These are phyloP conservation scores for Aphyosemion australe DNA, from an alignment of 2,113 vertebrate genomes.

Conservation along the genomic window DNA sequence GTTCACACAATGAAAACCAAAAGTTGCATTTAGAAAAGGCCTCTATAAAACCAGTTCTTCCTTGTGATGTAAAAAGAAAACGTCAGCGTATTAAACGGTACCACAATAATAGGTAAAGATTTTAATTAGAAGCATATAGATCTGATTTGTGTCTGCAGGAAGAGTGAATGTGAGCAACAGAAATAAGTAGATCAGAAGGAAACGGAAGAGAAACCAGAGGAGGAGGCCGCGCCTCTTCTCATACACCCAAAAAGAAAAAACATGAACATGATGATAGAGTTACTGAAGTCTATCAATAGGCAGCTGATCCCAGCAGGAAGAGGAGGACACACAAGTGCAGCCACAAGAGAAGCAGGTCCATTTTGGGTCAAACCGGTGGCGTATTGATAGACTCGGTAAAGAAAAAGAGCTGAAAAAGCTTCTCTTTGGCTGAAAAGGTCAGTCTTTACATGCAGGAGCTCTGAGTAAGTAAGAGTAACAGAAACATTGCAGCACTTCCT, in stretches of 20 bases:
- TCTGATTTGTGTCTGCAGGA: not conserved
- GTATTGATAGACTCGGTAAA: constrained; percentile 37
- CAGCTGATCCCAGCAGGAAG: constrained; percentile 23
- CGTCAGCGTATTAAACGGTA: not conserved
- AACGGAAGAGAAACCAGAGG: not conserved
- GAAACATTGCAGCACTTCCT: constrained; percentile 8
- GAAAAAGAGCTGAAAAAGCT: constrained; percentile 34
- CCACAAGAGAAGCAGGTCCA: constrained; percentile 12
- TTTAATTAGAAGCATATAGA: not conserved
- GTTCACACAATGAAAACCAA: not conserved
- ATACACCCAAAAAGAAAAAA: constrained; percentile 27
- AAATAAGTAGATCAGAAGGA: not conserved
- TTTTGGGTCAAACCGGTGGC: constrained; percentile 29
- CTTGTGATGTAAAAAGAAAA: not conserved
- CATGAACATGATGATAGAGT: constrained; percentile 24
- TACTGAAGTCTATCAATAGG: constrained; percentile 31
- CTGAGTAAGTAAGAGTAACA: not conserved
- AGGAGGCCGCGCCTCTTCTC: not conserved
- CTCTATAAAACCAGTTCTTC: not conserved
- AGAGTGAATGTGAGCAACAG: not conserved
- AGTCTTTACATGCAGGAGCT: constrained; percentile 15
- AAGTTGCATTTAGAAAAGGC: not conserved
- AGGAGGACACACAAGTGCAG: not conserved
- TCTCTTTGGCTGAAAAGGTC: constrained; percentile 43
- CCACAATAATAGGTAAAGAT: not conserved